Evolutionary conservation across 2,888 invertebrate species (phyloP).

Genomic region (Hypomecis punctinalis): DNA sequence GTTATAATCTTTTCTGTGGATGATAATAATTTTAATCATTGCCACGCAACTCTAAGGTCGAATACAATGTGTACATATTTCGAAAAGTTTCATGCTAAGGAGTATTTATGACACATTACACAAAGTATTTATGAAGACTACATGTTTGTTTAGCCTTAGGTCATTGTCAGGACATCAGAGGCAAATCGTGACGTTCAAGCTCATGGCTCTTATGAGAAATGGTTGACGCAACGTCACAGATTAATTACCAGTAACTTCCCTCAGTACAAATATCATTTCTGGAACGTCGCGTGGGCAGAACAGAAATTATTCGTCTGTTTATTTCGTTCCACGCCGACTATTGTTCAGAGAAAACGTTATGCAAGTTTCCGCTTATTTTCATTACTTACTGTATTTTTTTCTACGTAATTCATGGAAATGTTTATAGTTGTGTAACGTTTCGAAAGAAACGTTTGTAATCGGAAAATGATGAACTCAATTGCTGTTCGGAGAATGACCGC

Average conservation of each 20-base stretch:
- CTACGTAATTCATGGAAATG: slow-evolving; percentile 27
- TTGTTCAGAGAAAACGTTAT: slow-evolving; percentile 25
- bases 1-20: no score
- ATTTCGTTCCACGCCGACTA: slow-evolving; percentile 13
- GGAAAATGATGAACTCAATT: slow-evolving; percentile 34
- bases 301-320: not conserved
- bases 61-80: no score
- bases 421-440: slow-evolving; percentile 29
- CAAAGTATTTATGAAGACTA: not conserved
- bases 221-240: slow-evolving; percentile 14
- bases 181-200: slow-evolving; percentile 2
- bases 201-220: slow-evolving; percentile 7
- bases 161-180: not conserved
- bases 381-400: slow-evolving; percentile 21
- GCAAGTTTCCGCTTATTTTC: slow-evolving; percentile 31
- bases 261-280: not conserved
- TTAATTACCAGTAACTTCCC: not conserved
- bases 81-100: no score
- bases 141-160: slow-evolving; percentile 4
- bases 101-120: no score
- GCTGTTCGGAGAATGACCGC: slow-evolving; percentile 21
- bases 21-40: no score
- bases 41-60: no score
- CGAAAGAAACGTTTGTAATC: slow-evolving; percentile 27
- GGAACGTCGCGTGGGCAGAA: slow-evolving; percentile 3